Conservation (phyloP, 2,113 vertebrate genomes). For the Sclerurus mexicanus region DNA sequence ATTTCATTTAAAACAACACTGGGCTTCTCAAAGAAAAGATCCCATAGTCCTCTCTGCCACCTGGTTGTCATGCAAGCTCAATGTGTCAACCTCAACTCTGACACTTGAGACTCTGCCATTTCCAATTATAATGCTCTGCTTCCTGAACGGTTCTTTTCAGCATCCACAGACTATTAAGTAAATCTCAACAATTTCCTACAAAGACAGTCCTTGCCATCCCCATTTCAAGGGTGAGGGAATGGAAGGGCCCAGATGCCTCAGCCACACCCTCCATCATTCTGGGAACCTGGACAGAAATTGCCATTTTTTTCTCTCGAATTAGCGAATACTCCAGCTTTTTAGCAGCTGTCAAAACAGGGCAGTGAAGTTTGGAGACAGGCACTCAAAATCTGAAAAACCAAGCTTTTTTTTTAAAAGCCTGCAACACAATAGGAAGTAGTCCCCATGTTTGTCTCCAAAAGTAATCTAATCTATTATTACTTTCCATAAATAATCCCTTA, state of each 20-base stretch:
- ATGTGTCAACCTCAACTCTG: neutral
- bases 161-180: neutral
- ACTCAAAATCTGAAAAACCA: neutral
- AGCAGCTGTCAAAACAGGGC: neutral
- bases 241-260: neutral
- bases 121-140: slow-evolving; percentile 21
- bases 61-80: neutral
- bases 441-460: neutral
- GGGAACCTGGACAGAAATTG: neutral
- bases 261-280: neutral
- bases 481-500: neutral
- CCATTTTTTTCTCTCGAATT: neutral
- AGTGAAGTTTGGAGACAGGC: neutral
- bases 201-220: neutral
- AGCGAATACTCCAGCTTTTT: neutral
- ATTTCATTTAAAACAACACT: neutral
- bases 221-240: neutral
- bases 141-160: neutral
- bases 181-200: neutral
- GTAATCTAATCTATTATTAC: neutral
- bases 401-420: neutral
- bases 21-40: neutral
- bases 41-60: neutral
- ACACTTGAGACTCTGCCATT: neutral
- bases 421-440: neutral